Evolutionary conservation across 2,797 vertebrate species (phyloP).

Genomic region (Cheirogaleus major): DNA sequence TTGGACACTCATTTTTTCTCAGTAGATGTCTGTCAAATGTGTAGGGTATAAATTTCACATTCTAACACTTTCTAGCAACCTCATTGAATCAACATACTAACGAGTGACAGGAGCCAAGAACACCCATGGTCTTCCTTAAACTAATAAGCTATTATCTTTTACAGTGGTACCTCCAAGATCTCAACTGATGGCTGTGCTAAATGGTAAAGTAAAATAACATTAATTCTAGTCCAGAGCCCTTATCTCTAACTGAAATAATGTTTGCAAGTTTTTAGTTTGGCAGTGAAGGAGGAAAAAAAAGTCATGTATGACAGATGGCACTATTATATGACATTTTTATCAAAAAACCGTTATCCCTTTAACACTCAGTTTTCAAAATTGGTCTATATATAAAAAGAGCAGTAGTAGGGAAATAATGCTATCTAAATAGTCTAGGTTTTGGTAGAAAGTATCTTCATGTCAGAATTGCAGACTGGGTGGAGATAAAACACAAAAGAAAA

Average conservation of each 20-base stretch:
- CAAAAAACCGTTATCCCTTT: neutral
- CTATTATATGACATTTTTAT: neutral
- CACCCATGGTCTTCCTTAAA: neutral
- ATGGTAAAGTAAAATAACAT: neutral
- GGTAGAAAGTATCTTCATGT: neutral
- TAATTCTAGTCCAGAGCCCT: neutral
- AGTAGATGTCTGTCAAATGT: neutral
- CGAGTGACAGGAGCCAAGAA: neutral
- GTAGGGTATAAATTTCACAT: neutral
- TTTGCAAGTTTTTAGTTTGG: neutral
- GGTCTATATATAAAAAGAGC: neutral
- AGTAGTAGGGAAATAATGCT: neutral
- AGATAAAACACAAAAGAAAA: constrained; percentile 7
- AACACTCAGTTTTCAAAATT: constrained; percentile 7
- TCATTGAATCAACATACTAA: neutral
- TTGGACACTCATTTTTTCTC: neutral
- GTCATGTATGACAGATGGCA: neutral
- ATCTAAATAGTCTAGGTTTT: neutral
- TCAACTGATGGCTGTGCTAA: neutral
- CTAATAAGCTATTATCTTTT: neutral
- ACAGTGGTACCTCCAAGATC: neutral
- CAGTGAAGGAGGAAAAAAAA: neutral
- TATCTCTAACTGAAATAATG: neutral
- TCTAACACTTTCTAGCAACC: neutral
- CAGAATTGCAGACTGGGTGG: neutral